Evolutionary conservation across 2,888 invertebrate genomes (phyloP), one percentile per base, ranked within the genome.

Genomic region (Rotaria macrura): DNA sequence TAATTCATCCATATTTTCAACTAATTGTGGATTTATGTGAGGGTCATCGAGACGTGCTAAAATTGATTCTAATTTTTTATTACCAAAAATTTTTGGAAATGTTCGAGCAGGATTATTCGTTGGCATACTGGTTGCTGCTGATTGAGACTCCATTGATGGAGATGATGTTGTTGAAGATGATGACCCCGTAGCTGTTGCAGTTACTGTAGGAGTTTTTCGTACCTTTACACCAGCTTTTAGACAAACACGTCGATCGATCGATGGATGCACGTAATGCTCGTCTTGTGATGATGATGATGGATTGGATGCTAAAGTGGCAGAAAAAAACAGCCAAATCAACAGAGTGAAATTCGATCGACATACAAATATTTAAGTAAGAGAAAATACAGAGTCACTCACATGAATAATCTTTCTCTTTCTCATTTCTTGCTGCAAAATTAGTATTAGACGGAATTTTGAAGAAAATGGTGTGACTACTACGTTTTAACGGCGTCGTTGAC

Each of bases 191-290:
- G 55, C 40, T 14, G 34, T 34, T 55, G 72, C 29, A 9, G 84
- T 54, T 9, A 52, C 84, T 25, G 55, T 85, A 5, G 79, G 84
- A 29, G 65, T n/a, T 84, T 84, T 84, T 23, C 84, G 54, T 40
- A 84, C 55, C 40, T 54, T 54, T 43, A 74, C 74, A 29, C 85
- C 85, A 29, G 86, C 86, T 38, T 85, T 83, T 0, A 85, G 52
- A 49, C 86, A 86, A 7, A 86, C 57, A 74, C 86, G 85, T 29
- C 86, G 49, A 83, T 86, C 86, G 10, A 86, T 43, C 0, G 86
- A 57, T 25, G 86, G 79, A 79, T 86, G 86, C 10, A 86, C 86
- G 65, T 84, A 86, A 84, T 85, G 54, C n/a, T 72, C 65, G 20
- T 79, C 79, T 79, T 79, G 79, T 79, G 79, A 43, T 43, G 79